Base-by-base conservation (phyloP, 2,113 vertebrate genomes). In the Larimichthys crocea region DNA sequence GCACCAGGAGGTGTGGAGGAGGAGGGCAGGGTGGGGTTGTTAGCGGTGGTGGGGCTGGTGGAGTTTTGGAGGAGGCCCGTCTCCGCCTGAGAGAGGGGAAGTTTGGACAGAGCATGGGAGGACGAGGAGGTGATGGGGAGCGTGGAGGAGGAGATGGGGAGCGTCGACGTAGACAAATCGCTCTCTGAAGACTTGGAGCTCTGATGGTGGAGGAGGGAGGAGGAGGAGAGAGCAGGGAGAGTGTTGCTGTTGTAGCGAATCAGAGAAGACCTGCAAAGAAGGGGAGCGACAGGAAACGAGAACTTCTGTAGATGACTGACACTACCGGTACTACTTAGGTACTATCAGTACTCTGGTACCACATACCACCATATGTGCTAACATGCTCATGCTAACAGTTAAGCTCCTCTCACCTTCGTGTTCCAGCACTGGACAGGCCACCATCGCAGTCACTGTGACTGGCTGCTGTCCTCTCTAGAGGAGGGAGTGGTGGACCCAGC, bases 401-500 rank as follows among this genome's bases (percentile, higher is more conserved):
- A 60, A 64, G 60, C 64, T 35, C 40, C 44, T 55, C 74, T 55
- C 62, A 94, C 93, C 92, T 88, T 2, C 76, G 82, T 17, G 86
- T 89, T 71, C 88, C 87, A 11, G 67, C 40, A 6, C 57, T 89
- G 3, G 86, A 87, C 46, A 50, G 31, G 4, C 80, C 85, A 1
- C 88, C 80, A 0, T 92, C 92, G 60, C 87, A 89, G 82, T 94
- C 89, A 3, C 87, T 93, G 82, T 91, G 87, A 85, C 80, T 90
- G 80, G 84, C 65, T 19, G 74, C 5, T 0, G 35, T 88, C 52
- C 79, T 89, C 42, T 91, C 90, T 1, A 77, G 70, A 2, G 49
- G 70, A 2, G 49, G 73, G 0, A 56, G 79, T 0, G 78, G 77
- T 0, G 76, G 82, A 14, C 68, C 64, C 56, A 71, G 49, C 0